Conservation (phyloP, 2,888 invertebrate species). For the Ennomos quercinarius region DNA sequence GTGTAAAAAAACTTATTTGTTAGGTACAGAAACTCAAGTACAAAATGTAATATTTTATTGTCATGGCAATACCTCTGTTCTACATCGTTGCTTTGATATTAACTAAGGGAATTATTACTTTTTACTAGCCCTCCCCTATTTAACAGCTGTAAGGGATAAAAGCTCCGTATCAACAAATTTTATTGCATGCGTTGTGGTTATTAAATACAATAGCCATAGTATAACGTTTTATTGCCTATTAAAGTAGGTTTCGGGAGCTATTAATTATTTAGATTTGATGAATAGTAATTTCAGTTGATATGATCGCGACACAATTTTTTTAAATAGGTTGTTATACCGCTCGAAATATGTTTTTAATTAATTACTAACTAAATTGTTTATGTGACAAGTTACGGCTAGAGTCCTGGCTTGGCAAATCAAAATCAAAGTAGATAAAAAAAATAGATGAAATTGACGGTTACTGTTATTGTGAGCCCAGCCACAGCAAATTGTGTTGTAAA, state of each 20-base stretch:
- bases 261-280: slow-evolving; percentile 3
- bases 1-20: no score
- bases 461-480: no score
- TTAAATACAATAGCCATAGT: slow-evolving; percentile 4
- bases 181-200: slow-evolving; percentile 12
- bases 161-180: slow-evolving; percentile 4
- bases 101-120: not conserved
- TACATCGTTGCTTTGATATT: not conserved
- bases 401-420: no score
- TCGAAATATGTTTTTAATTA: not conserved
- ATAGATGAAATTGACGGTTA: no score
- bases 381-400: no score
- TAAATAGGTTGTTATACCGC: not conserved
- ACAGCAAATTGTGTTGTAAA: no score
- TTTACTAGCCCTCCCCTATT: not conserved
- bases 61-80: no score
- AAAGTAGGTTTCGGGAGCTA: not conserved
- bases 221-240: slow-evolving; percentile 12
- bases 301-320: not conserved
- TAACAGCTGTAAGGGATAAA: slow-evolving; percentile 1
- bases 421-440: no score
- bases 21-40: no score
- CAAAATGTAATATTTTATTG: no score
- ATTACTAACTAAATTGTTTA: no score
- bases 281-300: not conserved